Percentiles rank a stretch among this genome's conserved stretches.
Conservation (phyloP, 2,797 vertebrate genomes). For the Myotis planiceps region DNA sequence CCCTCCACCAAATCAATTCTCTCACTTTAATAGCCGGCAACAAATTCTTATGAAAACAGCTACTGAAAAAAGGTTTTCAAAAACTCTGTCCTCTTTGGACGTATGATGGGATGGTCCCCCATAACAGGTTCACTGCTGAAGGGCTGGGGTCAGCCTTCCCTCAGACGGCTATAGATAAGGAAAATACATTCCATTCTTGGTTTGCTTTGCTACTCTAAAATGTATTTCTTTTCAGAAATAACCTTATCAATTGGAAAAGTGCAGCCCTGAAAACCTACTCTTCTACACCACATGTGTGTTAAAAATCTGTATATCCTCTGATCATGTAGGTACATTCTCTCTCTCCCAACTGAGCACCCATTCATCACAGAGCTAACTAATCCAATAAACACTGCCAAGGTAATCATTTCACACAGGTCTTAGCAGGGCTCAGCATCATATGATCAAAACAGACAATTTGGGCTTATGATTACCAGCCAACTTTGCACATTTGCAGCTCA, state of each 20-base stretch:
- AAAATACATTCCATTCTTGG: neutral
- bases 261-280: neutral
- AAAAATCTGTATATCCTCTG: neutral
- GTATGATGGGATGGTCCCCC: neutral
- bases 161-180: neutral
- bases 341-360: neutral
- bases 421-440: conserved; percentile 22
- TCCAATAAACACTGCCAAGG: conserved; percentile 2
- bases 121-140: neutral
- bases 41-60: neutral
- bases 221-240: neutral
- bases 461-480: neutral
- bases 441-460: conserved; percentile 30
- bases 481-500: conserved; percentile 35
- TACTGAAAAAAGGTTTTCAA: neutral
- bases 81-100: neutral
- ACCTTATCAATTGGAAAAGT: neutral
- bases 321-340: neutral
- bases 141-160: neutral
- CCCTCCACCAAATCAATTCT: neutral
- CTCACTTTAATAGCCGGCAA: neutral
- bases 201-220: conserved; percentile 18
- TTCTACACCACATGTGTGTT: neutral
- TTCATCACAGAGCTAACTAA: conserved; percentile 22
- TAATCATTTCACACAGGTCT: conserved; percentile 34